Base-by-base conservation (phyloP, 2,797 vertebrate species). In the Antrozous pallidus region DNA sequence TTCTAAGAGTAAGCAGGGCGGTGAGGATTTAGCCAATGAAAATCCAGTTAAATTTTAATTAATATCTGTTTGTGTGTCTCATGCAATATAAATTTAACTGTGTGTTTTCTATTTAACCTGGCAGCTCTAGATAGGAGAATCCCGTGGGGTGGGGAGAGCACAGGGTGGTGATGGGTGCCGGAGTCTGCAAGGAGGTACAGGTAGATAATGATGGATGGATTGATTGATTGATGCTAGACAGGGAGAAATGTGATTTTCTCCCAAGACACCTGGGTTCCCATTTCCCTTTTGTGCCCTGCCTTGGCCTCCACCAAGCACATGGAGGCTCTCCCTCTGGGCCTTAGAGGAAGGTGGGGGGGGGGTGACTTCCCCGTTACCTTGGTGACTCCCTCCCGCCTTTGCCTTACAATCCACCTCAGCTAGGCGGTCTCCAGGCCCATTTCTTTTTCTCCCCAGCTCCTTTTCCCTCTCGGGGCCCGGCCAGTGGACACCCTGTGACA, bases 341-440 rank as follows among this genome's bases (percentile, higher is more conserved):
- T 56, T 16, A 38, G 26, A 47, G 56, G 31, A 22, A 47, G 73
- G 90, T 58, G 79, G 91, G 38, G 69, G 38, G 69, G 18, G 63
- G 17, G 61, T 33, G 74, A 77, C 74, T 49, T 31, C 78, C n/a
- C 42, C 42, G 42, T 42, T 42, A 42, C 42, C 42, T n/a, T n/a
- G n/a, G n/a, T n/a, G 74, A 77, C 74, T 49, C 24, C 47, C n/a
- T 74, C 33, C 78, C n/a, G n/a, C 73, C 1, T 56, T 96, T 90
- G 38, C 91, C 90, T 40, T n/a, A n/a, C n/a, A n/a, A n/a, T n/a
- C 31, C 70, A 79, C 67, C 81, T 69, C 90, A 31, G 70, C 90
- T 40, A 75, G 45, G 80, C 49, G 5, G 61, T 56, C 28, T 49
- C 51, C 51, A 17, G 80, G 45, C 42, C 4, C 14, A 11, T 84